Evolutionary conservation across 2,797 vertebrate species (phyloP), one percentile per base, ranked within the genome.

Genomic region (Rhinichthys osculus): DNA sequence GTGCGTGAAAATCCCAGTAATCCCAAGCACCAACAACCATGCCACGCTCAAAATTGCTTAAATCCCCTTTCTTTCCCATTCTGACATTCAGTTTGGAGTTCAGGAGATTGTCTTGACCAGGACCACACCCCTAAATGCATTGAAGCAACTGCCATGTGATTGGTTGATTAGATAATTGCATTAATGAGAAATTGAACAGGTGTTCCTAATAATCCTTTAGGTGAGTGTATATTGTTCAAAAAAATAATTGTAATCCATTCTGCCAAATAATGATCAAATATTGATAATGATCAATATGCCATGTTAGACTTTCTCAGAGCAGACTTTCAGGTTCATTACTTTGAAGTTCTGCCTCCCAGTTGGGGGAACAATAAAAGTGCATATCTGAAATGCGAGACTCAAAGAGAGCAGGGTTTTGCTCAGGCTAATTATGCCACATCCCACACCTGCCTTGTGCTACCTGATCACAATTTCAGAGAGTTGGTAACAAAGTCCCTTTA

Each of bases 331-430:
- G 66, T 57, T 70, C 30, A 21, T 54, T 38, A 35, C 44, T 77
- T 86, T 84, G 70, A 78, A 71, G 62, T 38, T 76, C 67, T 70
- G 82, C 44, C 62, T 83, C 80, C 78, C 30, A 69, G 82, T 79
- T 83, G 13, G 62, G 59, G 30, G 4, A 38, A 72, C 76, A 82
- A 85, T 66, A 70, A 78, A 84, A 85, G 57, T 35, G 52, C 72
- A 81, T 66, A 64, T 85, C 82, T 88, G 40, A 87, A 67, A 85
- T 88, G 74, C 86, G 80, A 83, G 52, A 86, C 79, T 80, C 77
- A 88, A 78, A 85, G 76, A 38, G n/a, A 89, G 66, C 50, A 40
- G 6, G 71, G 52, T 74, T 86, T 72, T 23, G 38, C 79, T 72
- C 70, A 23, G 47, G 38, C 72, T 84, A 83, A 87, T 89, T 86